Base-by-base conservation (phyloP, 1,140 invertebrate species). In the Sesamia nonagrioides region DNA sequence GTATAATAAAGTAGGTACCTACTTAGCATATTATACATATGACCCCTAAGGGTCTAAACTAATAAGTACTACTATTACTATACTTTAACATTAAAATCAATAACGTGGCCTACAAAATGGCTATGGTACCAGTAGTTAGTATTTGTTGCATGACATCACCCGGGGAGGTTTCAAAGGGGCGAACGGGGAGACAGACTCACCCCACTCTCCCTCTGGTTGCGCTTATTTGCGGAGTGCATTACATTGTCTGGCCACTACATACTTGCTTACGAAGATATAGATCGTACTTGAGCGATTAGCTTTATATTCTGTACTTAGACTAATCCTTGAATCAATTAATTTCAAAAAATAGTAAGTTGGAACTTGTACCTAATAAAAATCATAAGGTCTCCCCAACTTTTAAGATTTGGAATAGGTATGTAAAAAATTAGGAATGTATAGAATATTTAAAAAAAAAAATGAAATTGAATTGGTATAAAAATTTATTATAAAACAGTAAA, bases 191-290 rank as follows among this genome's bases (percentile, higher is more conserved):
- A 54, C 48, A 54, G 33, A 40, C 48, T 33, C 68, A 52, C 48
- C 68, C 50, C 27, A 50, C n/a, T 37, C n/a, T 27, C 21, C 68
- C 66, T 8, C 33, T n/a, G 35, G 68, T 71, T 69, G 66, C 66
- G 66, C 21, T 48, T 71, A 71, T 71, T 69, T 71, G 68, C 48
- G 27, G 27, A 71, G 48, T 71, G 68, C 68, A 71, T 71, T 71
- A 71, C 33, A 54, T 71, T 71, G 68, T 71, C 68, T 71, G 50
- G 68, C n/a, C 27, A 54, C 11, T 45, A 48, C 18, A 68, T 37
- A 18, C 27, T 3, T 27, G 27, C 27, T 27, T 27, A 27, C 2
- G 18, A 33, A 15, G 21, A 52, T 37, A 13, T 66, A 17, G 17
- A 4, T 45, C 1, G 17, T 40, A 42, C 58, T 8, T 50, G 9